Evolutionary conservation across 2,888 invertebrate species (phyloP), one percentile per base, ranked within the genome.

Genomic region (Drymonia ruficornis): DNA sequence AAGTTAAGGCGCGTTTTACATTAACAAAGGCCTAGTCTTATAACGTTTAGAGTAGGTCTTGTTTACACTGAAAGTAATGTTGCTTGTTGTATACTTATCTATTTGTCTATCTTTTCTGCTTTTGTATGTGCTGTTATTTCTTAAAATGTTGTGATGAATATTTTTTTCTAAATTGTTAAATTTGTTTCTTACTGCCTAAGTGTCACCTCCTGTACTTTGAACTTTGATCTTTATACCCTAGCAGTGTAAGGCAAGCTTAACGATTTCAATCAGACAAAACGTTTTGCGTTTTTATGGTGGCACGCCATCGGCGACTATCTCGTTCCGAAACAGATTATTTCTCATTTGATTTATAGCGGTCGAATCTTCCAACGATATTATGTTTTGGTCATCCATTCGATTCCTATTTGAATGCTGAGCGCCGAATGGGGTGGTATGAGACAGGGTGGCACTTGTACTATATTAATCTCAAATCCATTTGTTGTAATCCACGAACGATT

Each of bases 331-430:
- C 91, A 93, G 93, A 93, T 93, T 93, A 93, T 93, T 93, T 87
- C 93, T 93, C 92, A 93, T 93, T 92, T 93, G 93, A 93, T 93
- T 93, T 93, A 93, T 93, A 91, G 85, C 83, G 83, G 84, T 86
- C 85, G 91, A 89, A 90, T 91, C 90, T 88, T 89, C 91, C 87
- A 89, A 87, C 86, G 92, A 91, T 92, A 92, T 92, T 92, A 92
- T 92, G 92, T 92, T 92, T 91, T 92, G 91, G 92, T 92, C 92
- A 92, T 91, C 92, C 91, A 91, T 92, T 92, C 92, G 90, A 92
- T 92, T 90, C 91, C 91, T 91, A 92, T 92, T 92, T 92, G 92
- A 92, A 92, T 92, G 92, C 92, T 85, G 91, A 89, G 79, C 88
- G 89, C 83, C 90, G 86, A 87, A 84, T 83, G 86, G 91, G 91